These are phyloP conservation scores for Aphelenchoides fujianensis DNA, from an alignment of 1,140 invertebrate genomes.

Conservation along the genomic window DNA sequence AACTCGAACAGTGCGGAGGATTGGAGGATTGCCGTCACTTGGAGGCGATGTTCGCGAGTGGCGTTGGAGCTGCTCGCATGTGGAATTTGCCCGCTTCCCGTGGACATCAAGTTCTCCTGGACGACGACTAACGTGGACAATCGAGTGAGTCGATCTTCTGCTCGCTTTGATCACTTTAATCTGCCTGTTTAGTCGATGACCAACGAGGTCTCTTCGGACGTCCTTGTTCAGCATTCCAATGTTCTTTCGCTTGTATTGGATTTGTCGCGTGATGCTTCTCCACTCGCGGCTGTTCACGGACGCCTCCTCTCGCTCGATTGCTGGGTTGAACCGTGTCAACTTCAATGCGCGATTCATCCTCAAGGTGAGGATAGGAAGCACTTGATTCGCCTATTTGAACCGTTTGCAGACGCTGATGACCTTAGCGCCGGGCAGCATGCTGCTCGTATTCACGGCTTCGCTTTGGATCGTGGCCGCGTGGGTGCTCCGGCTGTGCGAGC, in stretches of 20 bases:
- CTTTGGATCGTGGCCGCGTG: conserved; percentile 98
- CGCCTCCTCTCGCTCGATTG: conserved; percentile 76
- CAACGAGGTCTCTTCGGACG: conserved; percentile 62
- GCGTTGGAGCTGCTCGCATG: conserved; percentile 86
- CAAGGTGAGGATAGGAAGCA: too few species aligned
- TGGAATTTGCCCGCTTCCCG: conserved; percentile 92
- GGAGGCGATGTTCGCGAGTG: conserved; percentile 86
- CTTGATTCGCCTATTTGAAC: too few species aligned
- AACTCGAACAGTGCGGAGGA: conserved; percentile 99
- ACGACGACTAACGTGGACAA: conserved; percentile 84
- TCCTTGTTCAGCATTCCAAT: conserved; percentile 59
- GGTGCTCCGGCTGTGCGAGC: conserved; percentile 96
- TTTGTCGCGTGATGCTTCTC: conserved; percentile 96
- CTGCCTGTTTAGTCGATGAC: conserved; percentile 22
- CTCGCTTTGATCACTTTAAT: background rate
- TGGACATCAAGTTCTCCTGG: conserved; percentile 91
- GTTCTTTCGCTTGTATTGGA: conserved; percentile 82
- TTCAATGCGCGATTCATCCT: conserved; percentile 98
- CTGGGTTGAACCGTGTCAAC: conserved; percentile 97
- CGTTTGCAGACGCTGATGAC: too few species aligned
- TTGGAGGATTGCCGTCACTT: conserved; percentile 99
- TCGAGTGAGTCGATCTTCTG: conserved; percentile 15
- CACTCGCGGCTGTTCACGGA: conserved; percentile 99
- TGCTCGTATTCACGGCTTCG: conserved; percentile 69
- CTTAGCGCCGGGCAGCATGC: conserved; percentile 90